Conservation (phyloP, 2,113 vertebrate genomes). For the Candoia aspera region DNA sequence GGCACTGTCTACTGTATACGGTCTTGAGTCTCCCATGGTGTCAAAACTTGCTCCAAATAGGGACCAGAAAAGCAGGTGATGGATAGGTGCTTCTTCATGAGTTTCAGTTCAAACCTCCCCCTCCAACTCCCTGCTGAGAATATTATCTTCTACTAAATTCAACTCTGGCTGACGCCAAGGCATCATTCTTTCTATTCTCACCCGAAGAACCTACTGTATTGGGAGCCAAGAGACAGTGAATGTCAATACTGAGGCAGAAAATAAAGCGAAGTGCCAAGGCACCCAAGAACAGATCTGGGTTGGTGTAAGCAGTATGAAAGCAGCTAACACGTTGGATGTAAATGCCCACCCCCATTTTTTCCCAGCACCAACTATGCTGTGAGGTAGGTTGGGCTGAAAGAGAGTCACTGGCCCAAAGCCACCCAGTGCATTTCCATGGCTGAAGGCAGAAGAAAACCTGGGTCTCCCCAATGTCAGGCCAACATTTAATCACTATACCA, state of each 20-base stretch:
- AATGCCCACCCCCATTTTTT: too few species aligned
- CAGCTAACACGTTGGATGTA: background rate
- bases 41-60: constrained; percentile 1
- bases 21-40: background rate
- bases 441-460: background rate
- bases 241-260: background rate
- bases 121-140: constrained; percentile 66
- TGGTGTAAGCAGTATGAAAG: background rate
- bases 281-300: background rate
- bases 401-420: background rate
- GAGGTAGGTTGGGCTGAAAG: too few species aligned
- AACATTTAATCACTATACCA: background rate
- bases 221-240: constrained; percentile 8
- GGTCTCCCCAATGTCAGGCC: background rate
- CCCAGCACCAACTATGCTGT: too few species aligned
- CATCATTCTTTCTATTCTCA: constrained; percentile 30
- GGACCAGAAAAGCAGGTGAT: constrained; percentile 42
- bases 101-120: constrained; percentile 38
- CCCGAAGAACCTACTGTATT: background rate
- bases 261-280: background rate
- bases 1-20: background rate
- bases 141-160: constrained; percentile 72
- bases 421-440: background rate
- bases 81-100: constrained; percentile 30
- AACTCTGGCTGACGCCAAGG: constrained; percentile 50